Evolutionary conservation across 1,140 invertebrate genomes (phyloP), one percentile per base, ranked within the genome.

Genomic region (Metaphire vulgaris): DNA sequence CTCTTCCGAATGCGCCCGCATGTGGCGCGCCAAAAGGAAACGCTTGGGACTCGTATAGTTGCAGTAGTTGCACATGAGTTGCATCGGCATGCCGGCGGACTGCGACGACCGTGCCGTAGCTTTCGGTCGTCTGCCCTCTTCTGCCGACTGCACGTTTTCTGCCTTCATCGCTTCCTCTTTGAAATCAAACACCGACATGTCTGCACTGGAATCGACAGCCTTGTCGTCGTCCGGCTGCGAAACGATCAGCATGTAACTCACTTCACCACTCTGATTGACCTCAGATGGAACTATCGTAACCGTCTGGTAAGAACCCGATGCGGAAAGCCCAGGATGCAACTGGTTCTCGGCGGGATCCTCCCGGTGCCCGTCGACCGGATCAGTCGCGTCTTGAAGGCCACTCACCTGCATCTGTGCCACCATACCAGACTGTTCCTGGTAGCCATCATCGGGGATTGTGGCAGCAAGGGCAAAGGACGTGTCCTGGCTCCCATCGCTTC

Each of bases 1-100:
- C 82, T 98, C 95, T 82, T 96, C 93, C 0, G 93, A 96, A 86
- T 99, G 96, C 0, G 92, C 92, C 83, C 96, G 97, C 92, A 97
- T 94, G 83, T 99, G 96, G 0, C 96, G 89, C 0, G 93, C 91
- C 1, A 99, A 87, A 1, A 98, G 87, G 83, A 96, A 97, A 85
- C 92, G 88, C 86, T 96, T 96, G 0, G 92, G 90, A 84, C 92
- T 93, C 0, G 92, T 93, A 83, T 96, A 96, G 82, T 92, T 92
- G 85, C 94, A 97, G 81, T 94, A 94, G 80, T 91, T 92, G 83
- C 94, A 96, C 89, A 92, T 92, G 74, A 86, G 77, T 66, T 82
- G 79, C 1, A 81, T 89, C 84, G 91, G 89, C 0, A 90, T 88
- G 14, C 90, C 89, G 0, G 89, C 89, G 82, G 91, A 90, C 12